phyloP scores from a whole-genome alignment of 2,797 vertebrate genomes.

The Tinamus major region DNA sequence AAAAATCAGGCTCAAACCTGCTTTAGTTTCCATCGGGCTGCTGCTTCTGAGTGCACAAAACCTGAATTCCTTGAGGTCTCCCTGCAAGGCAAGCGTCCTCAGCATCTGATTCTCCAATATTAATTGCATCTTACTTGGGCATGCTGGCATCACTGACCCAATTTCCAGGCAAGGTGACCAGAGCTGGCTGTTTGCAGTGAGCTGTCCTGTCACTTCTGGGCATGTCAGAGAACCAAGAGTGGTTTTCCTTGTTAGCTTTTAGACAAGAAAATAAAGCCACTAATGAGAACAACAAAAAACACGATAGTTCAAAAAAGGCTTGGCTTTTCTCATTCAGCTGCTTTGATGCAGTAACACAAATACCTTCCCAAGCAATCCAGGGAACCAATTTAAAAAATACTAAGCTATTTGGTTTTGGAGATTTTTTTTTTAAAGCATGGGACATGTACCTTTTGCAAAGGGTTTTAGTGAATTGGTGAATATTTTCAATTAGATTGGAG shows the following conservation, averaged over 20 bases:
- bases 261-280: not conserved
- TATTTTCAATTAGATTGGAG: constrained; percentile 33
- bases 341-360: not conserved
- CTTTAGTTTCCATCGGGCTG: not conserved
- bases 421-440: not conserved
- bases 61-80: not conserved
- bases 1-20: not conserved
- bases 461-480: not conserved
- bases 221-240: constrained; percentile 25
- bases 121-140: not conserved
- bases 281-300: constrained; percentile 9
- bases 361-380: not conserved
- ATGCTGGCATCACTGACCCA: constrained; percentile 40
- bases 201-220: constrained; percentile 44
- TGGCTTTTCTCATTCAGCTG: constrained; percentile 9
- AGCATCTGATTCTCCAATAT: not conserved
- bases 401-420: not conserved
- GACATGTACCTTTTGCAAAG: not conserved
- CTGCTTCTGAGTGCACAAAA: not conserved
- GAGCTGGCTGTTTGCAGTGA: constrained; percentile 36
- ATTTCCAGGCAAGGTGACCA: constrained; percentile 56
- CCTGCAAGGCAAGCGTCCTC: not conserved
- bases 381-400: not conserved
- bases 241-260: constrained; percentile 47
- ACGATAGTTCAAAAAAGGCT: not conserved